Evolutionary conservation across 2,888 invertebrate species (phyloP), one percentile per base, ranked within the genome.

Genomic region (Drosophila hawaiiensis): DNA sequence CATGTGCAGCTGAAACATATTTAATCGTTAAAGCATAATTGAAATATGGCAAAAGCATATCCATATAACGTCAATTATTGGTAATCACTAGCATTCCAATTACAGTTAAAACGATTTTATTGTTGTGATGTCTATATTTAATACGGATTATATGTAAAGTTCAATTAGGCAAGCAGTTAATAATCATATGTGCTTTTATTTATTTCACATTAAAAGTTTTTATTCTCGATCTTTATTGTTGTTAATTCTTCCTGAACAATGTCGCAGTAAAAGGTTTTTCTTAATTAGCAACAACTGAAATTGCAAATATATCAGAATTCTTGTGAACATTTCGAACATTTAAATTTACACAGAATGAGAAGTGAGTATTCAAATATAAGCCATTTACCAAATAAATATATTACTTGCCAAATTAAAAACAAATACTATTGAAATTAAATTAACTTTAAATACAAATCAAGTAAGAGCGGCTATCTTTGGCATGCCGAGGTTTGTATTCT

Each of bases 21-120:
- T 71, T 80, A 74, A 83, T 80, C 77, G 78, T 83, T 80, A 73
- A 81, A 68, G 66, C 52, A 80, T 78, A 81, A 80, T 81, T 81
- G 77, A 80, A 60, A 60, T 76, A 64, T 59, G 33, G 78, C 60
- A 61, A 73, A 66, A 53, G 25, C 55, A 59, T 68, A 53, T 29
- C 4, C 28, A 25, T 39, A n/a, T n/a, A 14, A 72, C 43, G 53
- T 66, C 41, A 60, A 60, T 43, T 52, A 68, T 59, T 52, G 67
- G 71, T 35, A 41, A 67, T 63, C 64, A 54, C 60, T 37, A 54
- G 39, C 35, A 63, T 49, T 54, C 54, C 49, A 73, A 53, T 65
- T 22, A 49, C 52, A 49, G 41, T 19, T 49, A 16, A 22, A n/a
- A 22, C 9, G 10, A 12, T 28, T 19, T 7, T 9, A 14, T n/a